Conservation (phyloP, 2,888 invertebrate genomes). For the Drosophila kambysellisi region DNA sequence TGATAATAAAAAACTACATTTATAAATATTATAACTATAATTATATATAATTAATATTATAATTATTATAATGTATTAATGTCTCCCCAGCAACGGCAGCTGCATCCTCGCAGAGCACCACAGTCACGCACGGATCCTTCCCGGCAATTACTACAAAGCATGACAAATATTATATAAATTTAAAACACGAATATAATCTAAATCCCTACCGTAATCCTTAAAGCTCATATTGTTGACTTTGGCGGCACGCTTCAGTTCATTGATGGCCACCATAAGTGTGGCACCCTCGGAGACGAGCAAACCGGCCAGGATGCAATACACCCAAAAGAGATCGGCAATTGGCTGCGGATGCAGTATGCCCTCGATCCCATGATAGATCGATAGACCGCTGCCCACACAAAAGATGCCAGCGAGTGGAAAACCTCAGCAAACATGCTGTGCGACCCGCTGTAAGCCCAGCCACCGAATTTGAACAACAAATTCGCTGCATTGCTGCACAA, state of each 20-base stretch:
- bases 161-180: too few relatives aligned
- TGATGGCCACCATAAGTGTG: constrained; percentile 94
- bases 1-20: too few relatives aligned
- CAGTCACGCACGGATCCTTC: constrained; percentile 98
- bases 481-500: constrained; percentile 93
- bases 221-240: constrained; percentile 91
- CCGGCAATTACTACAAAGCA: constrained; percentile 90
- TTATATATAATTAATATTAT: too few relatives aligned
- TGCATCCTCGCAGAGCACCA: constrained; percentile 97
- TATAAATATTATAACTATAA: too few relatives aligned
- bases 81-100: constrained; percentile 96
- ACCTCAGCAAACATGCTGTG: constrained; percentile 99
- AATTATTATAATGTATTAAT: constrained; percentile 71
- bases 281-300: constrained; percentile 96
- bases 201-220: constrained; percentile 91
- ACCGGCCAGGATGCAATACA: constrained; percentile 94
- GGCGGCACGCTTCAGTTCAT: constrained; percentile 94
- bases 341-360: constrained; percentile 94
- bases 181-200: accelerated
- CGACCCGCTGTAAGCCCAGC: constrained; percentile 97
- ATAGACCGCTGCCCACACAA: constrained; percentile 97
- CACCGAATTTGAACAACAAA: constrained; percentile 94
- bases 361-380: constrained; percentile 97
- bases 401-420: constrained; percentile 98
- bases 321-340: constrained; percentile 95